Conservation (phyloP, 2,113 vertebrate species). For the Mungos mungo region DNA sequence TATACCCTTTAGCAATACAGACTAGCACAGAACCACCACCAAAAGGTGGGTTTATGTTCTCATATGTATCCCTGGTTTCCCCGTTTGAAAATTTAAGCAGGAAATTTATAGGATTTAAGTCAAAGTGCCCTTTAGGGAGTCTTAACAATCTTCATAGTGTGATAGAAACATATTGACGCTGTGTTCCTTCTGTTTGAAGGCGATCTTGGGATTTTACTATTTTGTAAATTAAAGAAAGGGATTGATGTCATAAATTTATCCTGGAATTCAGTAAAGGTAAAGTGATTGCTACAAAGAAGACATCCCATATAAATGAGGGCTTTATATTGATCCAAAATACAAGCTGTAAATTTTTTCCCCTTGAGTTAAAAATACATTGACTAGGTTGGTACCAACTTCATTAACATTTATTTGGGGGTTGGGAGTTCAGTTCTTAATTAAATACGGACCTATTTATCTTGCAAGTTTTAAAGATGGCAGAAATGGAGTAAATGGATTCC, state of each 20-base stretch:
- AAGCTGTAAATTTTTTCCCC: background rate
- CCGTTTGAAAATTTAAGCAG: conserved; percentile 79
- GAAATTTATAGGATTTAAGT: conserved; percentile 78
- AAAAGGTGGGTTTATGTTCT: conserved; percentile 71
- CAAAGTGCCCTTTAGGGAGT: conserved; percentile 73
- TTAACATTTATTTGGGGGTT: background rate
- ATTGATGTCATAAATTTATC: conserved; percentile 70
- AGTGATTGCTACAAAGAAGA: conserved; percentile 19
- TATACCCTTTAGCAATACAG: conserved; percentile 47
- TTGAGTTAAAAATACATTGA: conserved; percentile 4
- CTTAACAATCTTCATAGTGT: conserved; percentile 70
- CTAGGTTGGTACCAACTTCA: background rate
- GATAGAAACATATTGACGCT: conserved; percentile 76
- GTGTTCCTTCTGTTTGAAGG: conserved; percentile 70
- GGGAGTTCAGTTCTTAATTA: background rate
- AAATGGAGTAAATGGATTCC: background rate
- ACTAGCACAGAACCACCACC: background rate
- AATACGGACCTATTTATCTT: conserved; percentile 13
- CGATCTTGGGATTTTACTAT: conserved; percentile 73
- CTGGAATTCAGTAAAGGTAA: conserved; percentile 64
- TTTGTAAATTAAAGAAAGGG: conserved; percentile 77
- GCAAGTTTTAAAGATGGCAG: background rate
- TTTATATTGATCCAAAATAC: conserved; percentile 27
- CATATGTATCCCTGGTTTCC: conserved; percentile 65
- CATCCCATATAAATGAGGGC: background rate